These are phyloP conservation scores for Sebastes paucispinis DNA, from an alignment of 2,797 vertebrate genomes.

Conservation along the genomic window DNA sequence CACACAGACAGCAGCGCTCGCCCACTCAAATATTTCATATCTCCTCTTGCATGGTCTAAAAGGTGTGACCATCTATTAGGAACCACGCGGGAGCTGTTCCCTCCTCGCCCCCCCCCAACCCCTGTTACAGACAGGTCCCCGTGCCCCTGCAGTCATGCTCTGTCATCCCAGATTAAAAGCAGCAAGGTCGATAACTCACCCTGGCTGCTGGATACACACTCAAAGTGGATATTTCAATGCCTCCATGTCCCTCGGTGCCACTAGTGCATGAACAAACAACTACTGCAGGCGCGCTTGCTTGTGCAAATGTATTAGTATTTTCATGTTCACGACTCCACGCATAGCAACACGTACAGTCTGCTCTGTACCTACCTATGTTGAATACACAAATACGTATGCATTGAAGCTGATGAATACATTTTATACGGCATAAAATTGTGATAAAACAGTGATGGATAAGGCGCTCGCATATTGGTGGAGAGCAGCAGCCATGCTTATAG, in stretches of 20 bases:
- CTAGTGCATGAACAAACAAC: conserved; percentile 24
- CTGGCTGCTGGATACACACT: conserved; percentile 12
- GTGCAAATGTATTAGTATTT: neutral
- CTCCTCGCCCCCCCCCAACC: neutral
- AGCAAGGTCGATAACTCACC: conserved; percentile 51
- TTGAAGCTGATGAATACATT: neutral
- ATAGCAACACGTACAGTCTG: neutral
- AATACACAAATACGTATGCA: neutral
- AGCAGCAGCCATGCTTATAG: neutral
- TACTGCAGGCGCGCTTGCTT: neutral
- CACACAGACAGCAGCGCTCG: neutral
- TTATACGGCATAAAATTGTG: neutral
- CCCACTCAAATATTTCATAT: conserved; percentile 26
- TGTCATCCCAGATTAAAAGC: conserved; percentile 63
- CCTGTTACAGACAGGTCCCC: neutral
- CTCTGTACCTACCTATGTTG: neutral
- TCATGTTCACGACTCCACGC: neutral
- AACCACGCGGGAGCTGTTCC: neutral
- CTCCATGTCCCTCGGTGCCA: neutral
- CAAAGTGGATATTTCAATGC: neutral
- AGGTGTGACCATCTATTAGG: conserved; percentile 65
- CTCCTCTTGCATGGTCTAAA: conserved; percentile 49
- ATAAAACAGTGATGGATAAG: neutral
- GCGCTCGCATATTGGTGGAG: neutral
- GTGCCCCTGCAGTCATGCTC: conserved; percentile 43